Evolutionary conservation across 2,113 vertebrate species (phyloP).

Genomic region (Athene noctua): DNA sequence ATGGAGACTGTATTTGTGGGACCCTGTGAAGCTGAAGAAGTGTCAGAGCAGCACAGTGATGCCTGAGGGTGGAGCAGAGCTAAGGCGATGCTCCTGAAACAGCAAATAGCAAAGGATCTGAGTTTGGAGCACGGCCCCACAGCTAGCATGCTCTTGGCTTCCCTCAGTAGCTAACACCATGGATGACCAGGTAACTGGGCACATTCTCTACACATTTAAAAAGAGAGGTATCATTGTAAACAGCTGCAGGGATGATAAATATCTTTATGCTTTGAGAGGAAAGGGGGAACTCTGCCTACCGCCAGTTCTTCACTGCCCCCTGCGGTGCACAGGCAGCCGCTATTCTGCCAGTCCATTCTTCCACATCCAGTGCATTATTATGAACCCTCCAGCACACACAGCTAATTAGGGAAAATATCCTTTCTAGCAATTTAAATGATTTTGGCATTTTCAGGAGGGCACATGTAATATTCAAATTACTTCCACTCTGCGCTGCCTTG

Average conservation of each 20-base stretch:
- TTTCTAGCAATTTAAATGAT: constrained; percentile 94
- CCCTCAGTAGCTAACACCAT: not conserved
- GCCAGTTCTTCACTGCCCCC: constrained; percentile 47
- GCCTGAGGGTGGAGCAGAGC: constrained; percentile 37
- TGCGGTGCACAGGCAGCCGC: constrained; percentile 21
- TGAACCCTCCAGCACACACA: constrained; percentile 54
- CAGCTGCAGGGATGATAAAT: constrained; percentile 30
- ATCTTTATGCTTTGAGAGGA: not conserved
- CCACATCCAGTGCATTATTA: constrained; percentile 45
- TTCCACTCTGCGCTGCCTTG: constrained; percentile 80
- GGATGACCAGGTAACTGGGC: not conserved
- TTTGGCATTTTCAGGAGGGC: constrained; percentile 89
- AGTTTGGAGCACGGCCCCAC: not conserved
- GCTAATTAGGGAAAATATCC: constrained; percentile 75
- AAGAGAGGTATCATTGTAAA: not conserved
- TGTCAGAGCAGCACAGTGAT: not conserved
- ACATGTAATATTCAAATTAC: constrained; percentile 94
- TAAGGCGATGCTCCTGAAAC: not conserved
- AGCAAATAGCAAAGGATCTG: not conserved
- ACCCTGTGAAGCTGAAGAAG: constrained; percentile 21
- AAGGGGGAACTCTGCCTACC: not conserved
- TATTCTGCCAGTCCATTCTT: constrained; percentile 46
- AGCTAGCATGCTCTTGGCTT: not conserved
- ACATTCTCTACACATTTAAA: not conserved
- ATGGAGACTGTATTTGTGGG: constrained; percentile 1